A percentile compares a stretch with the other conserved stretches of the same genome.
Conservation (phyloP, 2,888 invertebrate genomes). For the Panorpa germanica region DNA sequence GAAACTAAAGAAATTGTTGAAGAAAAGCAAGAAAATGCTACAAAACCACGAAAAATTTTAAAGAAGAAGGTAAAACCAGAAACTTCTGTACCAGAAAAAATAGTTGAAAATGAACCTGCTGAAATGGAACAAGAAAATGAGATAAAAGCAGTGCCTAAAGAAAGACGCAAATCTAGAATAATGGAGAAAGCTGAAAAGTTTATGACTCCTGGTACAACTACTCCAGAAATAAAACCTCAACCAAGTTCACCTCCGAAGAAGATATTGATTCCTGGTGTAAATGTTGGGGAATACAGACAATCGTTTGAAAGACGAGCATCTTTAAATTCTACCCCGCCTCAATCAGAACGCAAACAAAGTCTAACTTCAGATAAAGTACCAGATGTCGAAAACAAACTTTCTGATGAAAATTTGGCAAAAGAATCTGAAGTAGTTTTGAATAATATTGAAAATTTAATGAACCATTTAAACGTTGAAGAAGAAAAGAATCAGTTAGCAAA, state of each 20-base stretch:
- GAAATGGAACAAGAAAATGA: slow-evolving; percentile 23
- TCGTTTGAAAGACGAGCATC: slow-evolving; percentile 70
- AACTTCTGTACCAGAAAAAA: slow-evolving; percentile 10
- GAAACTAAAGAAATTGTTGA: background rate
- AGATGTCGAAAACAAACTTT: slow-evolving; percentile 11
- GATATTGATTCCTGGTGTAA: slow-evolving; percentile 60
- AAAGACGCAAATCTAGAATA: slow-evolving; percentile 44
- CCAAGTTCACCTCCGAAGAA: slow-evolving; percentile 49
- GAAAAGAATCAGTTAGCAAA: slow-evolving; percentile 1
- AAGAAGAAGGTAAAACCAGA: slow-evolving; percentile 7
- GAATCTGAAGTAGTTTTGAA: slow-evolving; percentile 7
- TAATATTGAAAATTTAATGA: slow-evolving; percentile 6
- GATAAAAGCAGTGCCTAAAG: slow-evolving; percentile 29
- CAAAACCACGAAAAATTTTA: background rate
- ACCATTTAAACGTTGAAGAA: slow-evolving; percentile 5
- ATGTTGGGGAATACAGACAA: slow-evolving; percentile 71
- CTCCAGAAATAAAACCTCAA: slow-evolving; percentile 22
- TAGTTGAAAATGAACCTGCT: background rate
- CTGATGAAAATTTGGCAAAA: slow-evolving; percentile 14
- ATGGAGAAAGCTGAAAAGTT: slow-evolving; percentile 53
- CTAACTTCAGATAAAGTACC: too few species aligned
- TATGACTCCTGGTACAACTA: too few species aligned
- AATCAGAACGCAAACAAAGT: slow-evolving; percentile 16
- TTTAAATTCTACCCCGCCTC: slow-evolving; percentile 26
- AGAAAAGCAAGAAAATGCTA: background rate